Evolutionary conservation across 2,888 invertebrate species (phyloP).

Genomic region (Athalia circularis): DNA sequence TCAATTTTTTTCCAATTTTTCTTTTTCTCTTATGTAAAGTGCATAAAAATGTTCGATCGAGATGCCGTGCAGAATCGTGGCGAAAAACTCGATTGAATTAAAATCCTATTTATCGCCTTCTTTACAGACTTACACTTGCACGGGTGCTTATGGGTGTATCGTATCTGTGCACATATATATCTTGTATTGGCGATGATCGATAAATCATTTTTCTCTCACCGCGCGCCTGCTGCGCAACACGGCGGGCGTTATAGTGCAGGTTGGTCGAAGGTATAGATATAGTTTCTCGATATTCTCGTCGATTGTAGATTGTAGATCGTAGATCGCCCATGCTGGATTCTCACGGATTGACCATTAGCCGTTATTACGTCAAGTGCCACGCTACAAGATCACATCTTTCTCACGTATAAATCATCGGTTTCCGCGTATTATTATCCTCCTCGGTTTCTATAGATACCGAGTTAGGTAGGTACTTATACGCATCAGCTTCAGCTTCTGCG

Average conservation of each 20-base stretch:
- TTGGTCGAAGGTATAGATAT: no score
- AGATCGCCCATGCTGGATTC: slow-evolving; percentile 20
- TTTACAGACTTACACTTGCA: neutral
- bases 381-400: slow-evolving; percentile 42
- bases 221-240: neutral
- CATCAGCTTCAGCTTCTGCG: no score
- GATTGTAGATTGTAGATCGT: slow-evolving; percentile 25
- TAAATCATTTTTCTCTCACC: slow-evolving; percentile 35
- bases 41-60: neutral
- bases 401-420: slow-evolving; percentile 43
- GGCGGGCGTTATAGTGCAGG: neutral
- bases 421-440: slow-evolving; percentile 29
- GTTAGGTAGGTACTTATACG: no score
- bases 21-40: neutral
- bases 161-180: neutral
- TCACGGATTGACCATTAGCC: slow-evolving; percentile 42
- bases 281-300: neutral
- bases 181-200: neutral
- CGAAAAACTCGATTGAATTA: slow-evolving; percentile 22
- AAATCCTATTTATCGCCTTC: slow-evolving; percentile 20
- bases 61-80: neutral
- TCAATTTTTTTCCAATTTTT: no score
- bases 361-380: slow-evolving; percentile 42
- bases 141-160: neutral
- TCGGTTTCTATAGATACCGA: neutral